Percentiles rank a stretch among this genome's conserved stretches.
Evolutionary conservation across 2,113 vertebrate species (phyloP).

Genomic region (Smithornis capensis): DNA sequence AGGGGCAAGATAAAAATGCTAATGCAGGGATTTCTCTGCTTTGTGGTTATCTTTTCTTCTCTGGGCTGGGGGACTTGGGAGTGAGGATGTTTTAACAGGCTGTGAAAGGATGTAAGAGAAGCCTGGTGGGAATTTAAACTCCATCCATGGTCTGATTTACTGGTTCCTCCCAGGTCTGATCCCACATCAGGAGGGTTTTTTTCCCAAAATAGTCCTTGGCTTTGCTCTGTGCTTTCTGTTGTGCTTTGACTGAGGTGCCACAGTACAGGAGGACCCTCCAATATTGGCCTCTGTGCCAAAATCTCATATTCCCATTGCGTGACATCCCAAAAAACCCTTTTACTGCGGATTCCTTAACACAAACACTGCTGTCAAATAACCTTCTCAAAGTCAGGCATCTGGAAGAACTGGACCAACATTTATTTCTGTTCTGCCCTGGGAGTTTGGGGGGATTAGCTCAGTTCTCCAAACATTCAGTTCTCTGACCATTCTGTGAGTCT

Average conservation of each 20-base stretch:
- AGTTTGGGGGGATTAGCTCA: not conserved
- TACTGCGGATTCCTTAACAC: not conserved
- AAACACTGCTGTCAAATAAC: not conserved
- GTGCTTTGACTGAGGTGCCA: not conserved
- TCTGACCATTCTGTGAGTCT: not conserved
- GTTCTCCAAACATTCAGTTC: not conserved
- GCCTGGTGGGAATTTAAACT: not conserved
- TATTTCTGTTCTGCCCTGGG: not conserved
- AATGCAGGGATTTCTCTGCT: not conserved
- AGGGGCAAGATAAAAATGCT: not conserved
- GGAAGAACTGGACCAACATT: not conserved
- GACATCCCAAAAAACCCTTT: not conserved
- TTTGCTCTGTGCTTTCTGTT: not conserved
- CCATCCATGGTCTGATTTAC: not conserved
- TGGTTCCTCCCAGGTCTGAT: not conserved
- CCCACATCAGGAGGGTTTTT: not conserved
- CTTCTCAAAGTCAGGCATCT: not conserved
- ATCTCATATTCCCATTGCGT: fast-evolving
- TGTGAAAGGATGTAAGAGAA: not conserved
- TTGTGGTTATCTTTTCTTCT: not conserved
- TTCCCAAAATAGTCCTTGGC: not conserved
- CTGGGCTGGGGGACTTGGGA: not conserved
- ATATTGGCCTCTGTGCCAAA: not conserved
- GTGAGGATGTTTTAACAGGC: not conserved
- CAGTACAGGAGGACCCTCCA: not conserved